phyloP scores from a whole-genome alignment of 2,888 invertebrate genomes.

The Dione vanillae region DNA sequence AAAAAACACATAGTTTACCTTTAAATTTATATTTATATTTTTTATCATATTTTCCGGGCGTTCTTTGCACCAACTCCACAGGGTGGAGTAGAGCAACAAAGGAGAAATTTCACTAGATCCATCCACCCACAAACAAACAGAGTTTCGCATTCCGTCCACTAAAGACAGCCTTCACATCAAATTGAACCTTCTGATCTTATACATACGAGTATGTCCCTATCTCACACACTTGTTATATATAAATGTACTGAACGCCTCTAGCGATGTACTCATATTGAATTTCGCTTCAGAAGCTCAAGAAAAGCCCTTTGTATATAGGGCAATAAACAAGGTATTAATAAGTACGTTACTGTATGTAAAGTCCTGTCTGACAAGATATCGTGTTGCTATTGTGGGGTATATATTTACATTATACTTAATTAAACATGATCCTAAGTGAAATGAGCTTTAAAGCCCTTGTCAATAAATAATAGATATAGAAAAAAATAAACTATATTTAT shows the following conservation, averaged over 20 bases:
- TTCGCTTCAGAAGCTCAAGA: slow-evolving; percentile 40
- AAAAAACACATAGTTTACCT: neutral
- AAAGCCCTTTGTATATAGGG: slow-evolving; percentile 44
- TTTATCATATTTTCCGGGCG: too few relatives aligned
- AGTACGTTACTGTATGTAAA: slow-evolving; percentile 16
- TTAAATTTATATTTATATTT: neutral
- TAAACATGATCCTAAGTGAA: neutral
- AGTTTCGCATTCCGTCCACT: slow-evolving; percentile 76
- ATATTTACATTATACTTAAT: neutral
- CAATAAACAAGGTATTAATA: slow-evolving; percentile 43
- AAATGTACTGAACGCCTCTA: slow-evolving; percentile 35
- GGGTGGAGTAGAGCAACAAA: slow-evolving; percentile 71
- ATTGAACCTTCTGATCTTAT: slow-evolving; percentile 62
- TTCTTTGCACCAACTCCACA: slow-evolving; percentile 8
- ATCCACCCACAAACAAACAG: slow-evolving; percentile 80
- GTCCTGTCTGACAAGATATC: slow-evolving; percentile 6
- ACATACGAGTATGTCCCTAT: slow-evolving; percentile 46
- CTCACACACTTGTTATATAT: slow-evolving; percentile 37
- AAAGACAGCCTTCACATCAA: slow-evolving; percentile 57
- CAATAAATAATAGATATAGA: neutral
- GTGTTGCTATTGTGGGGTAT: slow-evolving; percentile 2
- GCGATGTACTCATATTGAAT: slow-evolving; percentile 42
- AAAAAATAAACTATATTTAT: too few relatives aligned
- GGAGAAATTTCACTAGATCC: slow-evolving; percentile 77
- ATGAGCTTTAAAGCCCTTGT: too few relatives aligned